Evolutionary conservation across 1,140 invertebrate species (phyloP).

Genomic region (Pseudomyrmex gracilis): DNA sequence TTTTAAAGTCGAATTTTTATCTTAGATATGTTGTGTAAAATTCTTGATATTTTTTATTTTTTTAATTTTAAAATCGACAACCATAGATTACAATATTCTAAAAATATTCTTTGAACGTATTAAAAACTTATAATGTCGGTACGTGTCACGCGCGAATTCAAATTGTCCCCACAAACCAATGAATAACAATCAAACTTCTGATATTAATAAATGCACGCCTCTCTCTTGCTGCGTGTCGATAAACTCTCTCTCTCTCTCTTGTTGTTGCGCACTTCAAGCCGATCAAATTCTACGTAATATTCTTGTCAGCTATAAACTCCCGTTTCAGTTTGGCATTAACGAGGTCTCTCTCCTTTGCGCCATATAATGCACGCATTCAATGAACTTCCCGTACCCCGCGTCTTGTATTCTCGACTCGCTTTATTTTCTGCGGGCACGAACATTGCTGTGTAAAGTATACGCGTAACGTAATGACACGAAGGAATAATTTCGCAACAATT

Average conservation of each 20-base stretch:
- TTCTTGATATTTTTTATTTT: too few relatives aligned
- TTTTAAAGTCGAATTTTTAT: neutral
- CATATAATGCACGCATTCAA: conserved; percentile 76
- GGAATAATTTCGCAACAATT: neutral
- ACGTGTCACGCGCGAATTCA: too few relatives aligned
- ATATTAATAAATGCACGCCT: conserved; percentile 5
- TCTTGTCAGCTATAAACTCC: conserved; percentile 70
- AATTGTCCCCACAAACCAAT: neutral
- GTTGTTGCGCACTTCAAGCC: neutral
- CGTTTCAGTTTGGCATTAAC: conserved; percentile 74
- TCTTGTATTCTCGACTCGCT: conserved; percentile 7
- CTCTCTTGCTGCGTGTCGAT: neutral
- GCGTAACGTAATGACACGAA: neutral
- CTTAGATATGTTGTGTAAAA: too few relatives aligned
- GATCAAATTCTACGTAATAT: conserved; percentile 61
- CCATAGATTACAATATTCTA: too few relatives aligned
- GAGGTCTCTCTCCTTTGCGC: conserved; percentile 70
- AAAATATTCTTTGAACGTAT: too few relatives aligned
- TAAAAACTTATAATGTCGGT: too few relatives aligned
- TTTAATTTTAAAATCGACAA: too few relatives aligned
- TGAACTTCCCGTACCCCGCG: conserved; percentile 15
- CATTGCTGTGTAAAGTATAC: neutral
- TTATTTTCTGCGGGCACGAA: neutral
- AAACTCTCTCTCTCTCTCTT: conserved; percentile 3
- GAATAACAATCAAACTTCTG: conserved; percentile 4